Percentiles rank a stretch among this genome's conserved stretches.
phyloP scores from a whole-genome alignment of 2,888 invertebrate species.

The Drepanosiphum platanoidis region DNA sequence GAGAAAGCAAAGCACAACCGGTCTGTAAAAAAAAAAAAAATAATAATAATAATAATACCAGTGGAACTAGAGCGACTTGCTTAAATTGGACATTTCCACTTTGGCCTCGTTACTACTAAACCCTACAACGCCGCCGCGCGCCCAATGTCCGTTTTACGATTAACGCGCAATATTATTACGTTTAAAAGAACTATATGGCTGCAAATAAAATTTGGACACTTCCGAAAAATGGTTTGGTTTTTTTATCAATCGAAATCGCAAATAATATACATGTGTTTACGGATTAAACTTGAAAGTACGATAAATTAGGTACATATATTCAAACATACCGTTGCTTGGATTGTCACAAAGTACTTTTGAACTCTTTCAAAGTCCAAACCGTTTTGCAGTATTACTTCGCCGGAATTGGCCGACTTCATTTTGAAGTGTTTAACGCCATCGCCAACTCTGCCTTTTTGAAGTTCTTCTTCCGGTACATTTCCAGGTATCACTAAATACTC shows the following conservation, averaged over 20 bases:
- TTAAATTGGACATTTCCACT: slow-evolving; percentile 61
- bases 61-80: slow-evolving; percentile 57
- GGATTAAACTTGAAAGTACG: background rate
- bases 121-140: background rate
- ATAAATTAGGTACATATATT: background rate
- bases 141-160: too few relatives aligned
- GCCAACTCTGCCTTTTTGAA: slow-evolving; percentile 71
- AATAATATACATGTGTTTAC: background rate
- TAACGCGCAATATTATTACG: slow-evolving; percentile 16
- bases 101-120: slow-evolving; percentile 39
- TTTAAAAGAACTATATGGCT: background rate
- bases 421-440: slow-evolving; percentile 66
- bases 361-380: slow-evolving; percentile 89
- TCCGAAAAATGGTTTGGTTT: background rate
- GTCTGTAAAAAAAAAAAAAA: slow-evolving; percentile 45
- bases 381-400: slow-evolving; percentile 85
- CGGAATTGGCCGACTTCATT: slow-evolving; percentile 68
- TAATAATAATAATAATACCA: too few relatives aligned
- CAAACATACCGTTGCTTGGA: slow-evolving; percentile 84
- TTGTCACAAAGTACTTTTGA: slow-evolving; percentile 86
- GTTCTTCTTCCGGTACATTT: slow-evolving; percentile 74
- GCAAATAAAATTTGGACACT: background rate
- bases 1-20: slow-evolving; percentile 48
- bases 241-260: background rate
- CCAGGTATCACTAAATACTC: slow-evolving; percentile 86